A percentile compares a stretch with the other conserved stretches of the same genome.
These are phyloP conservation scores for Lordiphosa clarofinis DNA, from an alignment of 1,140 invertebrate genomes.

Conservation along the genomic window DNA sequence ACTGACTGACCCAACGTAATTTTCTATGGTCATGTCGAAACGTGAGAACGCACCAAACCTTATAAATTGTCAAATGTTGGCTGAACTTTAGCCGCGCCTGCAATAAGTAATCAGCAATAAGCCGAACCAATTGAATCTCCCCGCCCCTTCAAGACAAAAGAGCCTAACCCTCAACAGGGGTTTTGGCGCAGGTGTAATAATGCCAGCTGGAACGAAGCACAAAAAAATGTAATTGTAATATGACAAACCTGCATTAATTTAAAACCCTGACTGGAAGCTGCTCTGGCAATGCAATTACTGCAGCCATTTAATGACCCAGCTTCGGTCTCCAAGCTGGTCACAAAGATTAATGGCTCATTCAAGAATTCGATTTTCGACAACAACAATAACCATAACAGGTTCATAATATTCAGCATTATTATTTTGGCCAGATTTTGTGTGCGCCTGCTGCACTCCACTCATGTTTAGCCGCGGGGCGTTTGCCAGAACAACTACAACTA, in stretches of 20 bases:
- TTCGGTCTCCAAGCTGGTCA: conserved; percentile 47
- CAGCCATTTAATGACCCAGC: conserved; percentile 65
- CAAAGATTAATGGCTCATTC: conserved; percentile 77
- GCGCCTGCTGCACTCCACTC: conserved; percentile 18
- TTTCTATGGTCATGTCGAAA: conserved; percentile 22
- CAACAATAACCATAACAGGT: conserved; percentile 49
- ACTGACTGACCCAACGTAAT: neutral
- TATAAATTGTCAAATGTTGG: conserved; percentile 44
- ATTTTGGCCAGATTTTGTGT: conserved; percentile 21
- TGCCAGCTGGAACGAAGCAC: conserved; percentile 42
- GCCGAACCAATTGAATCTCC: conserved; percentile 28
- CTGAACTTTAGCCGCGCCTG: conserved; percentile 43
- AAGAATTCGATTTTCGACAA: conserved; percentile 70
- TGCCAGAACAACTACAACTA: conserved; percentile 14
- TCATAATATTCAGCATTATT: conserved; percentile 48
- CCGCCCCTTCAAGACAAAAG: conserved; percentile 7
- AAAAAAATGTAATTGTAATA: conserved; percentile 65
- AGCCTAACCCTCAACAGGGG: neutral
- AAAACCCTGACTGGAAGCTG: conserved; percentile 22
- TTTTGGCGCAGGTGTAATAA: conserved; percentile 56
- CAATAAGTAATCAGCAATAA: conserved; percentile 25
- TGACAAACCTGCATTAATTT: conserved; percentile 69
- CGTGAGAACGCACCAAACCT: conserved; percentile 30
- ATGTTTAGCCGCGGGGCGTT: conserved; percentile 47
- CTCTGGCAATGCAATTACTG: conserved; percentile 61